Base-by-base conservation (phyloP, 2,113 vertebrate genomes). In the Tachuris rubrigastra region DNA sequence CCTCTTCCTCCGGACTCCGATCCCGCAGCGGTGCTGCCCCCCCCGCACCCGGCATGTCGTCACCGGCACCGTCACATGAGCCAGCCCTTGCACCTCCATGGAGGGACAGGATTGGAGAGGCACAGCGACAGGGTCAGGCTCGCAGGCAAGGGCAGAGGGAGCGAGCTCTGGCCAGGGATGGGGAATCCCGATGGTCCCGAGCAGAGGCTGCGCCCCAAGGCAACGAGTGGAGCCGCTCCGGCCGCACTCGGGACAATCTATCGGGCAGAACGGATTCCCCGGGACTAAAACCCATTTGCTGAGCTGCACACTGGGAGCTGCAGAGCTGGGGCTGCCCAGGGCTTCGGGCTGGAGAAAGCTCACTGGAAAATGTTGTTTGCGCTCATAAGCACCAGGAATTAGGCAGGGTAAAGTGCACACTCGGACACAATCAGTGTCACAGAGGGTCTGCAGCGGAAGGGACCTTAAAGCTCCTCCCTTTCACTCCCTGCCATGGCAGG, bases 51-150 rank as follows among this genome's bases (percentile, higher is more conserved):
- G 62, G 74, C 87, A 65, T 94, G 97, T 90, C 98, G 96, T 98
- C 98, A 98, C 67, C 77, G 10, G n/a, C 93, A 49, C 71, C 47
- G 95, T 96, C 98, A 98, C 77, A 65, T 93, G 97, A 97, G 90
- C 76, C 79, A 56, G 95, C 94, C 95, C 92, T 89, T 80, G 92
- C 95, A 91, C 95, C 93, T 76, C 87, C 87, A 94, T 76, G 88
- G 62, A 90, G 89, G 89, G 95, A 94, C 85, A 94, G 96, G 95
- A 89, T 67, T 68, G 49, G 81, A 85, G 92, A 89, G 0, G 37
- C 83, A 35, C 33, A 15, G 79, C 74, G 58, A 94, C 72, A 79
- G 89, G 93, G 83, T 97, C 94, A 88, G 90, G 81, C 96, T 83
- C 22, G 21, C 28, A 7, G 47, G 68, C n/a, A 18, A 13, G 22